phyloP scores from a whole-genome alignment of 2,113 vertebrate species.

The Cricetomys ansorgei region DNA sequence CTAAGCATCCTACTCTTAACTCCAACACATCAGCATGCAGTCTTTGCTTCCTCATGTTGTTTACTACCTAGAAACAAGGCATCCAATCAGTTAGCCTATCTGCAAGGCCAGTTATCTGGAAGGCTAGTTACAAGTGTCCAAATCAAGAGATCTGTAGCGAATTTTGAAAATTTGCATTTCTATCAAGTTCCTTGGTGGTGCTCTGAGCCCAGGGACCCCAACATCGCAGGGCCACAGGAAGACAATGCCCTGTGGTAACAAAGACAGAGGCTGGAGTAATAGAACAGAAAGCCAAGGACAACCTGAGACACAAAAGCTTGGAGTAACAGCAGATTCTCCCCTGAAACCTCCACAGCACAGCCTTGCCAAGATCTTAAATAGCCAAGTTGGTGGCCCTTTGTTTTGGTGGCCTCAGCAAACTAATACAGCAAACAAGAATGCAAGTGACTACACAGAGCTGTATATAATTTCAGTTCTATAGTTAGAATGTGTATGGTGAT shows the following conservation, averaged over 20 bases:
- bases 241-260: background rate
- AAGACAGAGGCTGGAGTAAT: background rate
- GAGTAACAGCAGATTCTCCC: background rate
- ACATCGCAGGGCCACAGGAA: background rate
- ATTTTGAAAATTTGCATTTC: background rate
- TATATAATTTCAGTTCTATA: background rate
- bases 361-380: background rate
- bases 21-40: background rate
- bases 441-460: background rate
- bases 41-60: background rate
- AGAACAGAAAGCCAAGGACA: background rate
- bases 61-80: background rate
- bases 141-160: background rate
- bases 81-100: background rate
- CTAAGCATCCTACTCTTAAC: background rate
- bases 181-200: background rate
- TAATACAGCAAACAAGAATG: slow-evolving; percentile 1
- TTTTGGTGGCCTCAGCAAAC: background rate
- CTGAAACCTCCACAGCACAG: background rate
- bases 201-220: background rate
- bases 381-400: background rate
- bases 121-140: background rate
- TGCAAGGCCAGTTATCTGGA: background rate
- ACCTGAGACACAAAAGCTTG: background rate
- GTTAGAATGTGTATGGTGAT: background rate